Percentiles rank a stretch among this genome's conserved stretches.
Conservation (phyloP, 2,113 vertebrate species). For the Menidia beryllina region DNA sequence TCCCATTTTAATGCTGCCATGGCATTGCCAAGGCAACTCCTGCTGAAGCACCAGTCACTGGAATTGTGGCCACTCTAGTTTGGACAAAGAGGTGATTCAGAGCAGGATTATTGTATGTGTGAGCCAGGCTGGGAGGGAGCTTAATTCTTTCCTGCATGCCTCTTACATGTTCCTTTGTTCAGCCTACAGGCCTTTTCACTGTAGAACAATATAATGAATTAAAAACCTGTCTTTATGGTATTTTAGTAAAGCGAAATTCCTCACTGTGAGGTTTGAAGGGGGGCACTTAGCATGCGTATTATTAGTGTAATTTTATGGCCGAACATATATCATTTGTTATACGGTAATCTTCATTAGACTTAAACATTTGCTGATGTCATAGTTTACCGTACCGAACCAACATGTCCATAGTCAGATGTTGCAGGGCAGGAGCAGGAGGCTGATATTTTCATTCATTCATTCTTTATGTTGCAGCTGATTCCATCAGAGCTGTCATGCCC, state of each 20-base stretch:
- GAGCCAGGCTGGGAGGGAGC: constrained; percentile 57
- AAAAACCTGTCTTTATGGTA: constrained; percentile 40
- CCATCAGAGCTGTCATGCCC: too few species aligned
- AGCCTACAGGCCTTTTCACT: constrained; percentile 47
- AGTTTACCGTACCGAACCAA: too few species aligned
- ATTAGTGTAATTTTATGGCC: constrained; percentile 4
- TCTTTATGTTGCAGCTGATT: too few species aligned
- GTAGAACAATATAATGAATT: constrained; percentile 45
- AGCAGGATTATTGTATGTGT: constrained; percentile 78
- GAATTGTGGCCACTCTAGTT: constrained; percentile 61
- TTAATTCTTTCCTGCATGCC: constrained; percentile 70
- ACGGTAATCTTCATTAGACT: neutral
- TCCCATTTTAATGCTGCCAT: constrained; percentile 44
- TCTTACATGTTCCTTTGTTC: constrained; percentile 67
- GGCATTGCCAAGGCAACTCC: constrained; percentile 67
- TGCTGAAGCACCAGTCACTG: constrained; percentile 52
- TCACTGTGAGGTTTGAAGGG: constrained; percentile 6
- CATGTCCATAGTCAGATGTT: too few species aligned
- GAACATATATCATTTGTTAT: constrained; percentile 1
- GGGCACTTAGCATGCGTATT: neutral
- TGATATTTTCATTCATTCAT: too few species aligned
- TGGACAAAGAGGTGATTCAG: constrained; percentile 80
- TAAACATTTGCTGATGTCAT: too few species aligned
- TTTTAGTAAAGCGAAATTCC: constrained; percentile 14
- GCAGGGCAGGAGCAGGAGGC: too few species aligned